A percentile compares a stretch with the other conserved stretches of the same genome.
Conservation (phyloP, 2,797 vertebrate genomes). For the Pipistrellus pipistrellus region DNA sequence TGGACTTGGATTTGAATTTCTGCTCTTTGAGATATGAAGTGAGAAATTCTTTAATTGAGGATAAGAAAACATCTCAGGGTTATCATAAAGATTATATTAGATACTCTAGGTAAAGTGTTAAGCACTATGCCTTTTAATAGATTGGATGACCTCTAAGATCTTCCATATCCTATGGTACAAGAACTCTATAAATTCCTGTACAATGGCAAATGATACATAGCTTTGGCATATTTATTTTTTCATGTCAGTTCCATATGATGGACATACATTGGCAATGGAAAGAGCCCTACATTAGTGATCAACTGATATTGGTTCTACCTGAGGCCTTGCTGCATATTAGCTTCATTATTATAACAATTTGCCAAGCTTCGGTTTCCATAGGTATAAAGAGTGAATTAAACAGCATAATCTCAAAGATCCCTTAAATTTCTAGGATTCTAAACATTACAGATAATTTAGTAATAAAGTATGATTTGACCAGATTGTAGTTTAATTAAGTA, state of each 20-base stretch:
- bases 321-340: background rate
- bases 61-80: background rate
- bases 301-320: background rate
- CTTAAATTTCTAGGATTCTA: background rate
- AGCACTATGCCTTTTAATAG: background rate
- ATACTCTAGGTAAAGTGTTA: background rate
- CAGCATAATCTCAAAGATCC: background rate
- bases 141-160: background rate
- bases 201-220: background rate
- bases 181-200: background rate
- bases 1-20: background rate
- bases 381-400: background rate
- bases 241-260: background rate
- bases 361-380: background rate
- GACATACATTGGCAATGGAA: background rate
- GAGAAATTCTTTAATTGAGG: background rate
- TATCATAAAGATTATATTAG: constrained; percentile 11
- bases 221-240: background rate
- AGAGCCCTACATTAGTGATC: background rate
- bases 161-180: background rate
- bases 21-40: background rate
- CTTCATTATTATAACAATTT: background rate
- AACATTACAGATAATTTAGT: background rate
- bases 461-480: background rate
- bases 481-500: constrained; percentile 18